These are phyloP conservation scores for Dryobotodes eremita DNA, from an alignment of 2,888 invertebrate species.

Conservation along the genomic window DNA sequence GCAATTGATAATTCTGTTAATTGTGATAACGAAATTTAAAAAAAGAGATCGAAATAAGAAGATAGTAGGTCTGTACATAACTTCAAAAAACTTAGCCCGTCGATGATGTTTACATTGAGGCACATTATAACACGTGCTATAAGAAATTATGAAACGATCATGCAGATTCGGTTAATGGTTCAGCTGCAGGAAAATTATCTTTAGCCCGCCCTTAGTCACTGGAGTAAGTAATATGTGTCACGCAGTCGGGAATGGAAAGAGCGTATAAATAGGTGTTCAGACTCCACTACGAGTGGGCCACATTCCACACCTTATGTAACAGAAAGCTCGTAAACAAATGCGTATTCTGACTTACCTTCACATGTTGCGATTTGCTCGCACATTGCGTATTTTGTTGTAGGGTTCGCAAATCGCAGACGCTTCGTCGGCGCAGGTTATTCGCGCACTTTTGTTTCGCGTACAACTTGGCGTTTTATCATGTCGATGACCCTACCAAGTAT, in stretches of 20 bases:
- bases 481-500: slow-evolving; percentile 57
- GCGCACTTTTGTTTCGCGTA: slow-evolving; percentile 35
- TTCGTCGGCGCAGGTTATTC: slow-evolving; percentile 29
- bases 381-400: slow-evolving; percentile 68
- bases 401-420: slow-evolving; percentile 65
- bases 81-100: neutral
- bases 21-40: neutral
- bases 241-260: slow-evolving; percentile 84
- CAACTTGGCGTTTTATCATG: slow-evolving; percentile 37
- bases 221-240: slow-evolving; percentile 85
- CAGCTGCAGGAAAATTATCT: slow-evolving; percentile 77
- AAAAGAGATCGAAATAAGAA: neutral
- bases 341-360: slow-evolving; percentile 71
- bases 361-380: slow-evolving; percentile 70
- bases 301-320: slow-evolving; percentile 84
- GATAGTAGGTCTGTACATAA: neutral
- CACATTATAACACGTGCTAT: slow-evolving; percentile 47
- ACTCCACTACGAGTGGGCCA: slow-evolving; percentile 78
- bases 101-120: slow-evolving; percentile 49
- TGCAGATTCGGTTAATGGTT: slow-evolving; percentile 66
- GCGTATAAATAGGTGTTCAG: slow-evolving; percentile 85
- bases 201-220: slow-evolving; percentile 83
- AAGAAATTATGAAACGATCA: slow-evolving; percentile 57
- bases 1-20: neutral
- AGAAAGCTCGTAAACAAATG: slow-evolving; percentile 85